Percentiles rank a stretch among this genome's conserved stretches.
Conservation (phyloP, 2,888 invertebrate species). For the Schizaphis graminum region DNA sequence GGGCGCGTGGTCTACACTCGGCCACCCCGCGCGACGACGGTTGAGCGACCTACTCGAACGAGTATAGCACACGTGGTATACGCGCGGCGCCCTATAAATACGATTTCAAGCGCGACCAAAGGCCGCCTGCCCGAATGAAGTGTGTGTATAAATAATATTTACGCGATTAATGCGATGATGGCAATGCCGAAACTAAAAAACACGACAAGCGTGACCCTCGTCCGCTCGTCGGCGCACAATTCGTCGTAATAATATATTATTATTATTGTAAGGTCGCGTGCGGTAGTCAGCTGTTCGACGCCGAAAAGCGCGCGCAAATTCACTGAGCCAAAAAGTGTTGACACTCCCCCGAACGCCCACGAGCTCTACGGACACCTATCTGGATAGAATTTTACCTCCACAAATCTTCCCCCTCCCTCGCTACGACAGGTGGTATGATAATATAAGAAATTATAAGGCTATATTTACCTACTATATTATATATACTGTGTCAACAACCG, state of each 20-base stretch:
- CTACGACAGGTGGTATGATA: neutral
- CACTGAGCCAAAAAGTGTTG: neutral
- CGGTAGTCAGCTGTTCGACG: conserved; percentile 14
- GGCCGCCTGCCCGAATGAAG: neutral
- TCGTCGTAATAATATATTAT: conserved; percentile 1
- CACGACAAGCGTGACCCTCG: neutral
- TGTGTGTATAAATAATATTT: conserved; percentile 40
- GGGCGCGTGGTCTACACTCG: conserved; percentile 13
- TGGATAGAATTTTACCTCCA: neutral
- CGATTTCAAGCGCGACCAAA: conserved; percentile 43
- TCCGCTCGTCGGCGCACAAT: neutral
- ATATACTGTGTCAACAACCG: neutral
- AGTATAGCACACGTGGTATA: conserved; percentile 48
- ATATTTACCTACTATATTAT: neutral
- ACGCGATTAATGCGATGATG: conserved; percentile 23
- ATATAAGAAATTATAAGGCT: neutral
- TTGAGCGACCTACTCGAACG: neutral
- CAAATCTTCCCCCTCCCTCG: neutral
- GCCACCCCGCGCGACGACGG: neutral
- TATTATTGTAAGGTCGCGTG: neutral
- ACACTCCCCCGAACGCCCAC: neutral
- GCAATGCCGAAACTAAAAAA: neutral
- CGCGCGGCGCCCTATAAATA: conserved; percentile 52
- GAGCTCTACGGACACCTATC: neutral
- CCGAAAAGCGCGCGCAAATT: neutral